Evolutionary conservation across 2,797 vertebrate species (phyloP), one percentile per base, ranked within the genome.

Genomic region (Notoglanidium macrostoma): DNA sequence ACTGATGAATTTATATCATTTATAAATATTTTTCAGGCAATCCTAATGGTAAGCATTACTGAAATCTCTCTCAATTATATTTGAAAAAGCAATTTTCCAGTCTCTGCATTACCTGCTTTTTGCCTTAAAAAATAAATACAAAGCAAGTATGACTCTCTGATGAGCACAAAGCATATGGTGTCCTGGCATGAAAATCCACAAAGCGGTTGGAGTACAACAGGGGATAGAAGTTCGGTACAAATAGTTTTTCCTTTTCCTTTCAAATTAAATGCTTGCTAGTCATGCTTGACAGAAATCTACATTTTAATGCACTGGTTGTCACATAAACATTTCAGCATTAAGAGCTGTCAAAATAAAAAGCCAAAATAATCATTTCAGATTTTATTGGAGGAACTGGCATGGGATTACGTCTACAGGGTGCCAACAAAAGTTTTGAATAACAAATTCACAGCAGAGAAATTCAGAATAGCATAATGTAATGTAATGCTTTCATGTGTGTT

Each of bases 291-390:
- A 26, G 76, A 54, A 12, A 49, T 44, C 68, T 67, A 35, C 61
- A 67, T 84, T 79, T 70, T 78, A 70, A 72, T 84, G 82, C 81
- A 57, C 63, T 59, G 5, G 46, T 57, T 87, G 81, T 78, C 74
- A 79, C 55, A 46, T 44, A 32, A 79, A 70, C 40, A 55, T 85
- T 26, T 70, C 35, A 40, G 35, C 77, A 61, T 40, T 26, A 40
- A 40, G 11, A 57, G 54, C 32, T 79, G 74, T 77, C 14, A 61
- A 15, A 78, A 55, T 32, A 29, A 54, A 54, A 78, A 32, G 51
- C n/a, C 59, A 68, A 12, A 55, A 67, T 49, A 29, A 78, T 78
- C 11, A 84, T 84, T 79, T 51, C 35, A 77, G 19, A 19, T 65
- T 21, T 21, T n/a, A 51, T 63, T 55, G 32, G 32, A 32, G 29